Evolutionary conservation across 2,888 invertebrate genomes (phyloP), one percentile per base, ranked within the genome.

Genomic region (Herminia tarsipennalis): DNA sequence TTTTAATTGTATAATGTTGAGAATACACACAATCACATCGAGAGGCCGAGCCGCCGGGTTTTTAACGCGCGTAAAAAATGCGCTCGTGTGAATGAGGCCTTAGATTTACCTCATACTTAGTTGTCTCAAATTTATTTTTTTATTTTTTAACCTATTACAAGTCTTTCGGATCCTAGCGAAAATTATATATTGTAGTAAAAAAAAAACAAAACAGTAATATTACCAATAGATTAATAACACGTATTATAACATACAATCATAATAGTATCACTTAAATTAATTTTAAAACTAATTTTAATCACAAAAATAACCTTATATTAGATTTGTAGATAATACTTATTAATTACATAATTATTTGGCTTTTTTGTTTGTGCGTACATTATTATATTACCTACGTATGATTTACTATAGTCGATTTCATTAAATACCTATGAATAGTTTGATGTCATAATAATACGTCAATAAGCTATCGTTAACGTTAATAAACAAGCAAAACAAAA

Each of bases 311-410:
- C 29, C 38, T 49, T 48, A 57, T 36, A 45, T 50, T 54, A 54
- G 51, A 54, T 63, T 52, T 57, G 38, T 50, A 47, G 35, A 44
- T 64, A 63, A 63, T 63, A 63, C 56, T 63, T 54, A 54, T 51
- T 51, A 18, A 54, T 56, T 49, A 60, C 3, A 50, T 45, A 30
- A 41, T 44, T 56, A 54, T 64, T 64, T 64, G 64, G 63, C 49
- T 60, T 60, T 40, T 32, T 43, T 35, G 22, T 56, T 54, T 63
- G 60, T 56, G 60, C 64, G 46, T 51, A 40, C 33, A 30, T 30
- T 21, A 14, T 13, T n/a, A n/a, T n/a, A n/a, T n/a, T n/a, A n/a
- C n/a, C n/a, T n/a, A n/a, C n/a, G n/a, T n/a, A n/a, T n/a, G n/a
- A n/a, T n/a, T n/a, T n/a, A n/a, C n/a, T n/a, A n/a, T n/a, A n/a